phyloP scores from a whole-genome alignment of 2,113 vertebrate genomes.

The Podilymbus podiceps region DNA sequence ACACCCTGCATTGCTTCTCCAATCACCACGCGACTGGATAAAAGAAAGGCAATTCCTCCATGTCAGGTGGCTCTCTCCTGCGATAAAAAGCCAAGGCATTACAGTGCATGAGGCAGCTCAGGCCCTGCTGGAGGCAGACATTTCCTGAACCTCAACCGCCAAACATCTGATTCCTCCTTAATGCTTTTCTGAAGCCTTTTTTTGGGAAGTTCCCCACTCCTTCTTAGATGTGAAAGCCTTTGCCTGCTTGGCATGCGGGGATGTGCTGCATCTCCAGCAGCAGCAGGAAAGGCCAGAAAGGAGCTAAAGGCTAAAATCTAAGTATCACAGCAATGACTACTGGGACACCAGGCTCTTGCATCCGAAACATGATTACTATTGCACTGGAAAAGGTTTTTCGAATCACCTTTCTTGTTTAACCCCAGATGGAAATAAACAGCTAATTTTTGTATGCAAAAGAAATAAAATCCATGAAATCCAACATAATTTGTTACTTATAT shows the following conservation, averaged over 20 bases:
- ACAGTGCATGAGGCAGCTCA: not conserved
- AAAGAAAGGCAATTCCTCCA: not conserved
- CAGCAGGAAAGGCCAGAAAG: too few relatives aligned
- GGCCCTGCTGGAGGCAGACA: not conserved
- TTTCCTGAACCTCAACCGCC: not conserved
- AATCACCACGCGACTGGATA: not conserved
- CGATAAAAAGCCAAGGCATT: not conserved
- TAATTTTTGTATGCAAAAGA: not conserved
- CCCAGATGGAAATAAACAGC: not conserved
- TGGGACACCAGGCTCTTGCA: not conserved
- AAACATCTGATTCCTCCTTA: not conserved
- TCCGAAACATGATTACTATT: not conserved
- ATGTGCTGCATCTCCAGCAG: not conserved
- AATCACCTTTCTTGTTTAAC: not conserved
- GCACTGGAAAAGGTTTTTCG: not conserved
- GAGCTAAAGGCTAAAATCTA: not conserved
- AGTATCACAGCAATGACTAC: not conserved
- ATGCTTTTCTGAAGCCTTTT: not conserved
- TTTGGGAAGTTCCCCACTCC: not conserved
- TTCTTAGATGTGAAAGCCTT: not conserved
- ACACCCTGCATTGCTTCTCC: not conserved
- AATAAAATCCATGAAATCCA: not conserved
- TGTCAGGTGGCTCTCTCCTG: not conserved
- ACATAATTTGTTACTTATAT: not conserved
- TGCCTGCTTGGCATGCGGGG: not conserved